These are phyloP conservation scores for Rallus limicola DNA, from an alignment of 2,113 vertebrate species.

Conservation along the genomic window DNA sequence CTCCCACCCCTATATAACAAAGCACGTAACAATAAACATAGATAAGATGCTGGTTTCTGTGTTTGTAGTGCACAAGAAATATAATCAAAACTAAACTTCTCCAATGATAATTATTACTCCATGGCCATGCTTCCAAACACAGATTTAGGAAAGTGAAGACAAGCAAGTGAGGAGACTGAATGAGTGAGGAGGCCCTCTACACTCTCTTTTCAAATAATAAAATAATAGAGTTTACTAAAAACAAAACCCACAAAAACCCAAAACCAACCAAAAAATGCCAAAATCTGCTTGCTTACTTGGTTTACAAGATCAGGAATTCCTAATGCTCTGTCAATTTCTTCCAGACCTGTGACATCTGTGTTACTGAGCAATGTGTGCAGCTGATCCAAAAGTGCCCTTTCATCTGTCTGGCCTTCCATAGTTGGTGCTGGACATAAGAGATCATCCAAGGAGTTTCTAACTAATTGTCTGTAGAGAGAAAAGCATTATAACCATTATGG, in stretches of 20 bases:
- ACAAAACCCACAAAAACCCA: too few relatives aligned
- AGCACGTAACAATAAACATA: background rate
- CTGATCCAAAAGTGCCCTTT: conserved; percentile 91
- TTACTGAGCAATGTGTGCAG: conserved; percentile 93
- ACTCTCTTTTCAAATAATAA: background rate
- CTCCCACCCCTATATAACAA: background rate
- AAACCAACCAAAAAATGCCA: too few relatives aligned
- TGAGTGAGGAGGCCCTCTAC: background rate
- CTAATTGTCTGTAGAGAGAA: conserved; percentile 79
- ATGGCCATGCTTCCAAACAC: background rate
- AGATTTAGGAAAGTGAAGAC: background rate
- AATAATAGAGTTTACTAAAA: background rate
- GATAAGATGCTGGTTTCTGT: background rate
- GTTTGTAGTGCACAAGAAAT: background rate
- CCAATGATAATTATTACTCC: background rate
- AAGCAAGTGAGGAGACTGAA: background rate
- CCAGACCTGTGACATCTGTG: conserved; percentile 89
- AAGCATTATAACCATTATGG: background rate
- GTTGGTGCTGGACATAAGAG: conserved; percentile 85
- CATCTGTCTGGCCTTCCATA: conserved; percentile 89
- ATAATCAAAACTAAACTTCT: background rate
- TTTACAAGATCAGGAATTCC: conserved; percentile 96
- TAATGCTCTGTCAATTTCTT: conserved; percentile 94
- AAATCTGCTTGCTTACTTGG: conserved; percentile 78
- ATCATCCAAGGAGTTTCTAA: conserved; percentile 88